Conservation (phyloP, 2,888 invertebrate species). For the Coenonympha arcania region DNA sequence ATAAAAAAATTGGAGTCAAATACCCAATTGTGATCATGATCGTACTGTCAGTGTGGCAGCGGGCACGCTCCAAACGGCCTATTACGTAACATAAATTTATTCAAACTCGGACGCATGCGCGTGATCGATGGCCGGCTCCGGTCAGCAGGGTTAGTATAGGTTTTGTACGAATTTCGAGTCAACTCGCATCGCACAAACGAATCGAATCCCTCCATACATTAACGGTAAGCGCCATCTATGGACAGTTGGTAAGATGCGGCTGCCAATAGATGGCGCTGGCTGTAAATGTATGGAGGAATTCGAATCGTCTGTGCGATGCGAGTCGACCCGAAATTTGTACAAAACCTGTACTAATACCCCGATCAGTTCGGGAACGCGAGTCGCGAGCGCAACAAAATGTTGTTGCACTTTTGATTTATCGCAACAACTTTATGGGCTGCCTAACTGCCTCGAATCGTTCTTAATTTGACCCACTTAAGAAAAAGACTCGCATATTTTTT, state of each 20-base stretch:
- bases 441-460: slow-evolving; percentile 25
- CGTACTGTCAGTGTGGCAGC: slow-evolving; percentile 27
- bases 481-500: background rate
- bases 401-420: slow-evolving; percentile 57
- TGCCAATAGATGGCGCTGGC: too few relatives aligned
- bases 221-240: too few relatives aligned
- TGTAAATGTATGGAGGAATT: too few relatives aligned
- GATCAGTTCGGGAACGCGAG: slow-evolving; percentile 46
- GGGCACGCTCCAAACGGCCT: slow-evolving; percentile 50
- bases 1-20: too few relatives aligned
- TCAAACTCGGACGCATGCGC: slow-evolving; percentile 50
- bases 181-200: too few relatives aligned
- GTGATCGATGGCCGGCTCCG: slow-evolving; percentile 60
- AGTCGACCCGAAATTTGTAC: too few relatives aligned
- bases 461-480: slow-evolving; percentile 21
- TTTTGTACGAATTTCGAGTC: too few relatives aligned
- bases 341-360: too few relatives aligned
- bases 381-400: slow-evolving; percentile 51
- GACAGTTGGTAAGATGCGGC: too few relatives aligned
- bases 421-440: slow-evolving; percentile 24
- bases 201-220: too few relatives aligned
- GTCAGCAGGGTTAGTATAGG: too few relatives aligned
- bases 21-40: slow-evolving; percentile 22
- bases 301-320: too few relatives aligned
- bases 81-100: slow-evolving; percentile 66